Evolutionary conservation across 2,888 invertebrate genomes (phyloP), one percentile per base, ranked within the genome.

Genomic region (Lagria hirta): DNA sequence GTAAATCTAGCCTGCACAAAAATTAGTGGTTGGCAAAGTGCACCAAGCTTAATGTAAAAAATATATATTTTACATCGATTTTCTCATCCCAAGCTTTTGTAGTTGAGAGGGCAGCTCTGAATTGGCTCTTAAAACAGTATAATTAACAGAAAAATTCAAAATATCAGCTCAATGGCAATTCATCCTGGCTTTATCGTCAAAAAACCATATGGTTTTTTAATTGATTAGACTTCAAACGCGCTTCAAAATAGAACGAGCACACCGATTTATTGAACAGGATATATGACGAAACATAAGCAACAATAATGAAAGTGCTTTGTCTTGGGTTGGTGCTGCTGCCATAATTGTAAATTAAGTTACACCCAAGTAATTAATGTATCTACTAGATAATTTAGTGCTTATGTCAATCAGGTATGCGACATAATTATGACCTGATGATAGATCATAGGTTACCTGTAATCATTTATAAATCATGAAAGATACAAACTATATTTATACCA

Each of bases 351-450:
- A 52, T 48, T 30, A 46, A 49, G 51, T 49, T 54, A 54, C 58
- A 52, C 58, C 58, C 56, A 53, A 47, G 46, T 43, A 58, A 56
- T 53, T 54, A 50, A 53, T 50, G 47, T 38, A n/a, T n/a, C n/a
- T n/a, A 28, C 33, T 20, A 51, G 38, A 48, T 50, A 43, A 50
- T 43, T 34, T 48, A 43, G 35, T 36, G 44, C 29, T 38, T 27
- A 16, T 47, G 50, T 50, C 50, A 50, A 50, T 50, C 50, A 35
- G 50, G 43, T 36, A 48, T 50, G 50, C 36, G 44, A 43, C 48
- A 47, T 50, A 47, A 34, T 35, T 43, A 30, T 26, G 43, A 43
- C 20, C 12, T 13, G 23, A 17, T 20, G 8, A 17, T 13, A n/a
- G n/a, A n/a, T n/a, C n/a, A n/a, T n/a, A n/a, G n/a, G n/a, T 27